Percentiles rank a stretch among this genome's conserved stretches.
These are phyloP conservation scores for Beris chalybata DNA, from an alignment of 2,888 invertebrate species.

Conservation along the genomic window DNA sequence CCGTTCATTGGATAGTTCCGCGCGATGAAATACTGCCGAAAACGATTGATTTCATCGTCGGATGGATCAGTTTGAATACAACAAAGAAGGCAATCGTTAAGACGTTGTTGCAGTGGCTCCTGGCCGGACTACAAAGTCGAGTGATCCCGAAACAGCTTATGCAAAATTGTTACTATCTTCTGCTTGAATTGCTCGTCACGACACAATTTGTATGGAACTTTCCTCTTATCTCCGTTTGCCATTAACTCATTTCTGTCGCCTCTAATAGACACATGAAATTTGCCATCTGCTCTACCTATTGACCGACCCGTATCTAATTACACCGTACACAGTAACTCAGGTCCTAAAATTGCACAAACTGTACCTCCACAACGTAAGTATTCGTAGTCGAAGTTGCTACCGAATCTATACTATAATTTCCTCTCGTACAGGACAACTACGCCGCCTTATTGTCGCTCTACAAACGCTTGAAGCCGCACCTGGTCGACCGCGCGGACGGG, in stretches of 20 bases:
- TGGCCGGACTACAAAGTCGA: not conserved
- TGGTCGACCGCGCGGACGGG: not conserved
- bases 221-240: no score
- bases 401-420: no score
- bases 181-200: not conserved
- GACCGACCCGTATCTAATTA: slow-evolving; percentile 8
- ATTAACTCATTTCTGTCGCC: not conserved
- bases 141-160: not conserved
- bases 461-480: slow-evolving; percentile 24
- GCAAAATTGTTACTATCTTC: slow-evolving; percentile 18
- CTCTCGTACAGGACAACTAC: slow-evolving; percentile 6
- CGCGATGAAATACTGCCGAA: slow-evolving; percentile 9
- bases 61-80: not conserved
- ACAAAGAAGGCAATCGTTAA: not conserved
- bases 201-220: slow-evolving; percentile 5
- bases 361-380: slow-evolving; percentile 12
- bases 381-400: no score
- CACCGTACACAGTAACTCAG: slow-evolving; percentile 9
- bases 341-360: not conserved
- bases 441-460: slow-evolving; percentile 15
- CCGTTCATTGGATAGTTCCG: not conserved
- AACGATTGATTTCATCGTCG: slow-evolving; percentile 14
- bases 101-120: slow-evolving; percentile 11
- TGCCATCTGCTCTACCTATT: slow-evolving; percentile 16
- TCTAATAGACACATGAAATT: slow-evolving; percentile 13